These are phyloP conservation scores for Brachyrhaphis roseni DNA, from an alignment of 2,797 vertebrate genomes.

Conservation along the genomic window DNA sequence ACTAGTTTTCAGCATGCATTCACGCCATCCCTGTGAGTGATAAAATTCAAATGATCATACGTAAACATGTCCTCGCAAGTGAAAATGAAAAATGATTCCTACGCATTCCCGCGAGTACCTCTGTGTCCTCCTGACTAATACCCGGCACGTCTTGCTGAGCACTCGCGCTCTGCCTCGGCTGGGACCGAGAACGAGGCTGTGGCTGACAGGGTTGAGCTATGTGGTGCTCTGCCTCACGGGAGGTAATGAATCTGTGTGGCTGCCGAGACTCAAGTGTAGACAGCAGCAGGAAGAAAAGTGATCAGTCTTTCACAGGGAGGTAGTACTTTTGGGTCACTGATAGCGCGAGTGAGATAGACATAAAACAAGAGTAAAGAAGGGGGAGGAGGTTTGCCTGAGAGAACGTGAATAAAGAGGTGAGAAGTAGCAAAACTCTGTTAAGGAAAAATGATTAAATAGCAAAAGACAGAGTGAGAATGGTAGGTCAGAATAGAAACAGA, in stretches of 20 bases:
- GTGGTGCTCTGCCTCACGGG: constrained; percentile 55
- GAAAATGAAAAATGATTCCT: constrained; percentile 33
- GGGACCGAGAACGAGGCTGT: constrained; percentile 43
- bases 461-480: neutral
- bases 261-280: constrained; percentile 55
- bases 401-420: constrained; percentile 1
- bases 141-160: constrained; percentile 45
- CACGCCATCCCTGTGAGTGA: neutral
- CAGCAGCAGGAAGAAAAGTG: constrained; percentile 64
- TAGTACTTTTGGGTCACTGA: constrained; percentile 43
- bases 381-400: neutral
- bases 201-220: constrained; percentile 63
- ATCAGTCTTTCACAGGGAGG: constrained; percentile 67
- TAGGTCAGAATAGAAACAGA: constrained; percentile 13
- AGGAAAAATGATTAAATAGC: neutral
- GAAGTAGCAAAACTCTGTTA: neutral
- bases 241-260: constrained; percentile 69
- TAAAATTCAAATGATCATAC: constrained; percentile 18
- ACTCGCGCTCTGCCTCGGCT: constrained; percentile 34
- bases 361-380: constrained; percentile 1
- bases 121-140: constrained; percentile 54
- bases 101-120: constrained; percentile 20
- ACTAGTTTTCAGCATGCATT: constrained; percentile 7
- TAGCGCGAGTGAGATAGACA: constrained; percentile 29
- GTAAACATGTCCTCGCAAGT: constrained; percentile 26